phyloP scores from a whole-genome alignment of 2,113 vertebrate genomes.

The Chionis minor region DNA sequence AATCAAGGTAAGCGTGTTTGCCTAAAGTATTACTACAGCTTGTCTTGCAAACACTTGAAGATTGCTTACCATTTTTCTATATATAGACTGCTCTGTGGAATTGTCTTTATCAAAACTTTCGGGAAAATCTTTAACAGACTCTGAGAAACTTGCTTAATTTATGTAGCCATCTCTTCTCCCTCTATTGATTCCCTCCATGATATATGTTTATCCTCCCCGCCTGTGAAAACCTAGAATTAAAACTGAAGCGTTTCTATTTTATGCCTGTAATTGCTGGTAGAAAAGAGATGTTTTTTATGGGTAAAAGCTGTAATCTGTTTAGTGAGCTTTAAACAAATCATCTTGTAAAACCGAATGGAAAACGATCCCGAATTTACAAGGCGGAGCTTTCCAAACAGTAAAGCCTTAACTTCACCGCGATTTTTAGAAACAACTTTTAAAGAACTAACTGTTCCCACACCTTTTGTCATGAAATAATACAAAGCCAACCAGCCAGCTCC shows the following conservation, averaged over 20 bases:
- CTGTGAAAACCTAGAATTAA: constrained; percentile 40
- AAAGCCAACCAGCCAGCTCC: neutral
- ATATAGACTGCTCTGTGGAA: neutral
- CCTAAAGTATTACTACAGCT: constrained; percentile 32
- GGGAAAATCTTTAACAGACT: constrained; percentile 41
- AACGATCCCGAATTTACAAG: neutral
- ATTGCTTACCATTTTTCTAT: neutral
- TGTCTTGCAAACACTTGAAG: neutral
- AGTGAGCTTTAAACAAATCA: neutral
- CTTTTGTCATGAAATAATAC: neutral
- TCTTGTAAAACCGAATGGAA: neutral
- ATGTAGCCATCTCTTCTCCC: neutral
- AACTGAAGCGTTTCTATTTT: neutral
- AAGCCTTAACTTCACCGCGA: neutral
- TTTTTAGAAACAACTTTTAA: neutral
- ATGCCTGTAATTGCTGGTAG: neutral
- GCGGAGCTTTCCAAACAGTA: neutral
- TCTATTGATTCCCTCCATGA: neutral
- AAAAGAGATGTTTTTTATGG: neutral
- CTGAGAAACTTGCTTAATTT: constrained; percentile 28
- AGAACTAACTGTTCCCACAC: neutral
- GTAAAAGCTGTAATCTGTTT: neutral
- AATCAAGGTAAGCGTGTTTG: constrained; percentile 42
- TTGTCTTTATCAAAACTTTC: constrained; percentile 32
- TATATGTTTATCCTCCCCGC: neutral